These are phyloP conservation scores for Halcyon leucocephala DNA, from an alignment of 2,797 vertebrate genomes.

Conservation along the genomic window DNA sequence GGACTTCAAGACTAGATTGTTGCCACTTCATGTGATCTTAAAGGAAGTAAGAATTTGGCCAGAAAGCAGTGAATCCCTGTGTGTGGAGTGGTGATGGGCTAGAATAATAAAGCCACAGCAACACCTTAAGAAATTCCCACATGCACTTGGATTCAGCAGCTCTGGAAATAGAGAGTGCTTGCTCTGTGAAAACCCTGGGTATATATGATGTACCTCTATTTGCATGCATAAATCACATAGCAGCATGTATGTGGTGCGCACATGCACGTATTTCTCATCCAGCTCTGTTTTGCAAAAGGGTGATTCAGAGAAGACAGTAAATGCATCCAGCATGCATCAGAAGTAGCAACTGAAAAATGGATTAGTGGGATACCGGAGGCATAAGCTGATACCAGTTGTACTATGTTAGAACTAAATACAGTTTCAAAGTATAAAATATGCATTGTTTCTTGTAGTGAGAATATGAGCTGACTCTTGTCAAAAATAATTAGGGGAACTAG, in stretches of 20 bases:
- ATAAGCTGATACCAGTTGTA: neutral
- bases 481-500: neutral
- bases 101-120: neutral
- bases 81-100: neutral
- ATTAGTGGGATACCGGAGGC: neutral
- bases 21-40: neutral
- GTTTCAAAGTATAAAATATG: neutral
- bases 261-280: neutral
- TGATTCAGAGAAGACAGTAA: neutral
- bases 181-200: neutral
- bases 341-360: neutral
- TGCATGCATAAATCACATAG: neutral
- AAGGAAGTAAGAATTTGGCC: neutral
- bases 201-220: neutral
- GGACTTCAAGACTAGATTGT: neutral
- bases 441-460: neutral
- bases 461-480: neutral
- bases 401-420: neutral
- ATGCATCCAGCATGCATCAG: neutral
- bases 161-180: neutral
- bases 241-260: neutral
- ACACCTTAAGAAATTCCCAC: neutral
- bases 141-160: neutral
- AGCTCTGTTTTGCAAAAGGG: neutral
- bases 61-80: neutral